phyloP scores from a whole-genome alignment of 2,797 vertebrate genomes.

The Pterois miles region DNA sequence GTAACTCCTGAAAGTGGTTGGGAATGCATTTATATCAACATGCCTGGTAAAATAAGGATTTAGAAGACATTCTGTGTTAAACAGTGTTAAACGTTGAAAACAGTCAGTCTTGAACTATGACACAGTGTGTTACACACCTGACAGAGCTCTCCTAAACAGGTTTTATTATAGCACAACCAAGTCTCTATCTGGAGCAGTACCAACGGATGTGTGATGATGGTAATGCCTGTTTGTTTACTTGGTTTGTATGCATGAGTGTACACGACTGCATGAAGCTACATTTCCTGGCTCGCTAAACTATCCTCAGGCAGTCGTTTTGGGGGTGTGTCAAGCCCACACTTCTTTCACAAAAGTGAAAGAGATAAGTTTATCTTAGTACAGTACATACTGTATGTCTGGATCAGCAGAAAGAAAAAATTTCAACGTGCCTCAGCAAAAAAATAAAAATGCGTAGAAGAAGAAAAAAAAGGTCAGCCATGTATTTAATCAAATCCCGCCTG shows the following conservation, averaged over 20 bases:
- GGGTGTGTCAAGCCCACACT: too few species aligned
- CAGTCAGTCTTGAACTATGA: neutral
- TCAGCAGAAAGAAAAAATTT: slow-evolving; percentile 8
- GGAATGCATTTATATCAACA: slow-evolving; percentile 1
- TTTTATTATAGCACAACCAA: slow-evolving; percentile 17
- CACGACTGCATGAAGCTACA: slow-evolving; percentile 29
- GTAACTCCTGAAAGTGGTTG: neutral
- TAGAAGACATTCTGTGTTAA: neutral
- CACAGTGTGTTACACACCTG: neutral
- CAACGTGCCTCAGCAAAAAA: neutral
- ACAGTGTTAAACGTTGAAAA: neutral
- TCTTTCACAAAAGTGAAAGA: neutral
- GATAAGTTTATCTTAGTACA: neutral
- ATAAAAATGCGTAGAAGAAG: neutral
- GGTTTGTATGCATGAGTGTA: neutral
- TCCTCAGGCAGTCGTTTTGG: too few species aligned
- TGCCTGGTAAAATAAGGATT: neutral
- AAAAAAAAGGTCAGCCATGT: neutral
- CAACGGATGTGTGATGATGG: slow-evolving; percentile 22
- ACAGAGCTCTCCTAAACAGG: slow-evolving; percentile 13
- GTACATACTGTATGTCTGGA: neutral
- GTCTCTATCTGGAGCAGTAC: neutral
- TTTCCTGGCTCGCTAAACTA: slow-evolving; percentile 30
- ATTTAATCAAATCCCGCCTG: neutral
- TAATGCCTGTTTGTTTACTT: slow-evolving; percentile 44